Base-by-base conservation (phyloP, 2,888 invertebrate species). In the Megastigmus dorsalis region DNA sequence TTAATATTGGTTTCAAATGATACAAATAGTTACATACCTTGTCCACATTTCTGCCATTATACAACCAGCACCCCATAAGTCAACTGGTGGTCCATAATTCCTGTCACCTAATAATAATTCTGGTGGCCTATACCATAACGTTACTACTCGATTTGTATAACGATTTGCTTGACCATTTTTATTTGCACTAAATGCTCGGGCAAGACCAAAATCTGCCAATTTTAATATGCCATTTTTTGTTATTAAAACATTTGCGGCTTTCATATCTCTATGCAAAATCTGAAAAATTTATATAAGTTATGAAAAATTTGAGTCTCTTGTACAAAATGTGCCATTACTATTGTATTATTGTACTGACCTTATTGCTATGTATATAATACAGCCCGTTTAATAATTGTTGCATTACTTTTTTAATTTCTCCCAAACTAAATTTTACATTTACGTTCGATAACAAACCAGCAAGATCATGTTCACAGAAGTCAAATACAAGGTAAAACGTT, bases 21-120 rank as follows among this genome's bases (percentile, higher is more conserved):
- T 15, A 57, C 30, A 18, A n/a, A n/a, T n/a, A 23, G 4, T 59
- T 48, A 30, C 13, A 9, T 89, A 90, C 79, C 93, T 90, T 0
- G 98, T 99, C 99, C 99, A 99, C 97, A 99, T 97, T 90, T 99
- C 99, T 0, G 99, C 99, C 99, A 99, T 99, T 77, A 99, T 99
- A 86, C 99, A 99, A 0, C 99, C 99, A 0, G 97, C 98, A 0
- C 96, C 96, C 96, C 96, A 96, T 89, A 99, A 92, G 89, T 99
- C 99, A 13, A 99, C 97, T 0, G 98, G 95, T 0, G 98, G 97
- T 0, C 97, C 97, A 84, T 99, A 99, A 89, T 98, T 97, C 13
- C 99, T 91, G 83, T 97, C 96, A 38, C 97, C 94, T 6, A 93
- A 86, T 13, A 94, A 85, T 23, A 93, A 86, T 82, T 93, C 93